These are phyloP conservation scores for Cyphomyrus discorhynchus DNA, from an alignment of 2,113 vertebrate genomes.

Conservation along the genomic window DNA sequence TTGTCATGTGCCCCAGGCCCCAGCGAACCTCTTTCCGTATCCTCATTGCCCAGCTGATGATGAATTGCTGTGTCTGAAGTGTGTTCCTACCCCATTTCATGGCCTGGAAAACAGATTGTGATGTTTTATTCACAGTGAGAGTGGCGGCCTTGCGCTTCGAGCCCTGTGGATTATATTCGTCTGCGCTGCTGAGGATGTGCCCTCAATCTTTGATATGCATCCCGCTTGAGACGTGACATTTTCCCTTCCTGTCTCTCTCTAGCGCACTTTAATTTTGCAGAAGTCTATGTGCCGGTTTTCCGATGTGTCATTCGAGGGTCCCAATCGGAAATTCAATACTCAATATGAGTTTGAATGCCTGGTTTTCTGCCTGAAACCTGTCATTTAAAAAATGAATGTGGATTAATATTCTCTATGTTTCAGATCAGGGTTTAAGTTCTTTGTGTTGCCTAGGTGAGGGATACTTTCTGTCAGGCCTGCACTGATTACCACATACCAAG, in stretches of 20 bases:
- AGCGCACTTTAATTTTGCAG: neutral
- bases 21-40: neutral
- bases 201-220: constrained; percentile 1
- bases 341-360: neutral
- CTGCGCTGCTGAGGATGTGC: neutral
- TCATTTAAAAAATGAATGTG: neutral
- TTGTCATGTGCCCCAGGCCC: neutral
- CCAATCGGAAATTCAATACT: neutral
- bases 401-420: neutral
- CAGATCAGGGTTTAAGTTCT: neutral
- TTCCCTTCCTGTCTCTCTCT: neutral
- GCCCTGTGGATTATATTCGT: neutral
- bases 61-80: constrained; percentile 13
- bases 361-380: neutral
- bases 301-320: neutral
- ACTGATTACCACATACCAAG: constrained; percentile 8
- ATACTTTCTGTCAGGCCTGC: neutral
- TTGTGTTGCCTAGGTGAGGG: neutral
- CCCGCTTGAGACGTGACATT: neutral
- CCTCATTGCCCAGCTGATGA: neutral
- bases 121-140: constrained; percentile 21
- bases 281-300: neutral
- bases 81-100: constrained; percentile 11
- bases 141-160: neutral
- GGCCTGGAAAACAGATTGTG: neutral